Conservation (phyloP, 2,113 vertebrate genomes). For the Hypanus sabinus region DNA sequence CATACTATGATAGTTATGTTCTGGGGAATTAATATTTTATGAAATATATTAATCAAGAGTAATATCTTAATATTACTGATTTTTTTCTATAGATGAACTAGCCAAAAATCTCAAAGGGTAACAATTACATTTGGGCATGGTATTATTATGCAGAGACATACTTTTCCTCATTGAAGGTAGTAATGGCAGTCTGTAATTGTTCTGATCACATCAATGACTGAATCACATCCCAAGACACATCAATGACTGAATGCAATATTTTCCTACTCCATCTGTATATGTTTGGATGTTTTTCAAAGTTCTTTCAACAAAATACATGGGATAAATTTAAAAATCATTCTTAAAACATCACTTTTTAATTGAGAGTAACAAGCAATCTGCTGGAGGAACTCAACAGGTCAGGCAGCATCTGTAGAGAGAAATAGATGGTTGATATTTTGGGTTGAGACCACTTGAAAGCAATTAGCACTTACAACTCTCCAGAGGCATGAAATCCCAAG, state of each 20-base stretch:
- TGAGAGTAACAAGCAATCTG: no score
- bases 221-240: background rate
- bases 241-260: background rate
- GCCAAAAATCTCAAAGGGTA: background rate
- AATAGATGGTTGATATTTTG: no score
- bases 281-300: background rate
- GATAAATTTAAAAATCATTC: background rate
- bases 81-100: background rate
- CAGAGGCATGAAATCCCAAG: no score
- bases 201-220: background rate
- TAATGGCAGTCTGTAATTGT: background rate
- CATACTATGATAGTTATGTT: background rate
- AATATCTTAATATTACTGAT: background rate
- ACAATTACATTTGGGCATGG: background rate
- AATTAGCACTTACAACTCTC: no score
- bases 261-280: background rate
- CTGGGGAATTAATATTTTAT: background rate
- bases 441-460: no score
- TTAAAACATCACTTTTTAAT: background rate
- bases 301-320: background rate
- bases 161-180: background rate
- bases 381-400: no score
- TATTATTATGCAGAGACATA: background rate
- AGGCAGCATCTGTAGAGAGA: no score
- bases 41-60: background rate